Base-by-base conservation (phyloP, 1,140 invertebrate species). In the Cotesia vestalis region DNA sequence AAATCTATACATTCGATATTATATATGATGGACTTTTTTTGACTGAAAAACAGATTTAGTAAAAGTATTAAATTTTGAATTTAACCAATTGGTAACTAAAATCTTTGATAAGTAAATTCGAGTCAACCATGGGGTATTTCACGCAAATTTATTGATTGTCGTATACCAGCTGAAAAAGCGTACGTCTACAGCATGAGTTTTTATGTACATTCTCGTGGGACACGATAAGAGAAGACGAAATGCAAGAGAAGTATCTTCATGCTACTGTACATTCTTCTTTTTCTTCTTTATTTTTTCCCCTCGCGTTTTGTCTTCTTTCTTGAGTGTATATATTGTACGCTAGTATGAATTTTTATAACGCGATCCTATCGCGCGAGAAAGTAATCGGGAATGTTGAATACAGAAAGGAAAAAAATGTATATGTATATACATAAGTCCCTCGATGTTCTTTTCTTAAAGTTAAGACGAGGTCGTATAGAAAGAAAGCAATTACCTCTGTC, bases 331-430 rank as follows among this genome's bases (percentile, higher is more conserved):
- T 46, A 69, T 78, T 77, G 79, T 81, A 79, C 76, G 60, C 51
- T 78, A 82, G 79, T 78, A 78, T 83, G 80, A 84, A 85, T 84
- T 86, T 86, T 85, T 86, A 85, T 85, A 84, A 81, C 76, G 76
- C 79, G 84, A 85, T 85, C 72, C 76, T 85, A 85, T 85, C 84
- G 71, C 75, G 75, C 73, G 66, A 53, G 64, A 74, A 74, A 68
- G 64, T 74, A 71, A 74, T 74, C 73, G 64, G 66, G 66, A 67
- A 61, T 60, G 73, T 69, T 38, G 69, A 71, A 74, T 74, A 71
- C 40, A 55, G 20, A 63, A 59, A 64, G 59, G 61, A 36, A 66
- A 53, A 64, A 73, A 71, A 63, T 40, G 52, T 46, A 36, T 67
- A 51, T 46, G 11, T 46, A 11, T 46, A 46, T 46, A 6, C 3